phyloP scores from a whole-genome alignment of 2,797 vertebrate species.

The Hephaestus fuliginosus region DNA sequence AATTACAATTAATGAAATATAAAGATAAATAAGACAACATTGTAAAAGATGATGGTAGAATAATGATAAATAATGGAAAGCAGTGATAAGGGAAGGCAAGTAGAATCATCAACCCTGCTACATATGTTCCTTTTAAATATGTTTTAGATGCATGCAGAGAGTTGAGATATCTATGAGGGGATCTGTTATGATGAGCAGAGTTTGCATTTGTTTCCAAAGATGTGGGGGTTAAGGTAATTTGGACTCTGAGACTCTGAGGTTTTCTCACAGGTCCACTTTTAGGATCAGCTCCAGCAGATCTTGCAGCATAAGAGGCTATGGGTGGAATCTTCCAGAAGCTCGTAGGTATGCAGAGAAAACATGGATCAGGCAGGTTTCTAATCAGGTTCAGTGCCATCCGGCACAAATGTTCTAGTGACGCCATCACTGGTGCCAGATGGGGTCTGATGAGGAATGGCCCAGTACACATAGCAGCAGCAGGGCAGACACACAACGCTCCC shows the following conservation, averaged over 20 bases:
- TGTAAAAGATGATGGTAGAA: no score
- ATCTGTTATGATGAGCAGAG: slow-evolving; percentile 3
- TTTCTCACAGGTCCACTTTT: slow-evolving; percentile 33
- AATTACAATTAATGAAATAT: no score
- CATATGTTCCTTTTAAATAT: not conserved
- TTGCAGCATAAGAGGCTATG: slow-evolving; percentile 21
- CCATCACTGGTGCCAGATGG: slow-evolving; percentile 59
- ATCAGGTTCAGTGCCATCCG: slow-evolving; percentile 22
- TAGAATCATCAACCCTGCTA: no score
- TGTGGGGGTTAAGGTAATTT: slow-evolving; percentile 23
- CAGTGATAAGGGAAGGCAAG: no score
- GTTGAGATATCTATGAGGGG: not conserved
- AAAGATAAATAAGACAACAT: no score
- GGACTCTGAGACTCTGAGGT: slow-evolving; percentile 1
- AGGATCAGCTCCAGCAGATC: slow-evolving; percentile 27
- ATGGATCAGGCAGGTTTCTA: slow-evolving; percentile 4
- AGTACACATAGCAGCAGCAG: slow-evolving; percentile 46
- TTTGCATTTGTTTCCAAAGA: slow-evolving; percentile 12
- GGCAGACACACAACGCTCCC: slow-evolving; percentile 52
- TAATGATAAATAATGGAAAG: no score
- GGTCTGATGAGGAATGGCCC: slow-evolving; percentile 61
- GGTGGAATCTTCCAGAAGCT: slow-evolving; percentile 48
- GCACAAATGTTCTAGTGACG: slow-evolving; percentile 23
- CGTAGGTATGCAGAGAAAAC: not conserved
- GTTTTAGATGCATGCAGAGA: slow-evolving; percentile 3